Evolutionary conservation across 1,140 invertebrate species (phyloP).

Genomic region (Aphis gossypii): DNA sequence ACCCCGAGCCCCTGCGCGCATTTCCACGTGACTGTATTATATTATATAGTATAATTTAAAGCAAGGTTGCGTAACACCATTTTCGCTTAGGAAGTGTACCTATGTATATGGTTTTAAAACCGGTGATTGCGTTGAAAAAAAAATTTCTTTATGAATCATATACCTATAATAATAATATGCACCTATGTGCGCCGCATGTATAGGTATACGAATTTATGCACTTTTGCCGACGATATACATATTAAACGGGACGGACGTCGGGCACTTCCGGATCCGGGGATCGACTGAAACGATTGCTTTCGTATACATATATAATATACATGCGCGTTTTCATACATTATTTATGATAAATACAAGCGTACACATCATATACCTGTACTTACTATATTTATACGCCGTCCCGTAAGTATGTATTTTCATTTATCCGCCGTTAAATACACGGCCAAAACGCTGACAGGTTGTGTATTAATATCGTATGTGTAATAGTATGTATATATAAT

Average conservation of each 20-base stretch:
- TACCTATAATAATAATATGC: background rate
- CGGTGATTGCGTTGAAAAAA: conserved; percentile 5
- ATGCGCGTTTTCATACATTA: background rate
- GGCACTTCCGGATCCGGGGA: background rate
- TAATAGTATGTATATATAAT: background rate
- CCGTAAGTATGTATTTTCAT: background rate
- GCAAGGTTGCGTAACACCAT: background rate
- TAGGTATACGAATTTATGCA: background rate
- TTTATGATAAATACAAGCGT: background rate
- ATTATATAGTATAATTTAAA: no score
- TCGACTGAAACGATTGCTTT: conserved; percentile 7
- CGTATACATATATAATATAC: background rate
- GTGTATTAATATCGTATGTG: background rate
- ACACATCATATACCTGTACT: background rate
- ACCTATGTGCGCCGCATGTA: background rate
- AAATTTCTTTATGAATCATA: background rate
- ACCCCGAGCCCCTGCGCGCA: no score
- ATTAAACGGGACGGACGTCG: conserved; percentile 1
- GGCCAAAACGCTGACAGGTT: background rate
- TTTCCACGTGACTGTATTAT: no score
- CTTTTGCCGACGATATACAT: background rate
- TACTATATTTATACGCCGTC: background rate
- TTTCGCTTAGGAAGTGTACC: background rate
- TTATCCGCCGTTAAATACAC: background rate
- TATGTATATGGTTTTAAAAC: background rate